Evolutionary conservation across 1,140 invertebrate species (phyloP).

Genomic region (Drosophila lacertosa): DNA sequence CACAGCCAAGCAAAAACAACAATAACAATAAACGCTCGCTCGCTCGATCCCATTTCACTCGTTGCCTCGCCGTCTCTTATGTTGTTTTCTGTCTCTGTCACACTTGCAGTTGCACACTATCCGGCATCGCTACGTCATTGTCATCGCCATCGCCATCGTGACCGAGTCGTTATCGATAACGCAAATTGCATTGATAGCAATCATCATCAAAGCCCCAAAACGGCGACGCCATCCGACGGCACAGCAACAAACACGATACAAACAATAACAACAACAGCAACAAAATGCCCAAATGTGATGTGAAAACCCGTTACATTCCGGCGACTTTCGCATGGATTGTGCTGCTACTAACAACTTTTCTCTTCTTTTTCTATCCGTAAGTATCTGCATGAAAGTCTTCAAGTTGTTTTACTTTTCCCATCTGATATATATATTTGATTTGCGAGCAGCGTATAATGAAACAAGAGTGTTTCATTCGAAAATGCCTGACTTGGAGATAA

Average conservation of each 20-base stretch:
- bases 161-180: slow-evolving; percentile 15
- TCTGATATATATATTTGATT: no score
- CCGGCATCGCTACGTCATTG: slow-evolving; percentile 50
- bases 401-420: no score
- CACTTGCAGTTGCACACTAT: slow-evolving; percentile 35
- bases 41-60: slow-evolving; percentile 63
- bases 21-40: slow-evolving; percentile 22
- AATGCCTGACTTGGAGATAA: no score
- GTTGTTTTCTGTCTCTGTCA: slow-evolving; percentile 31
- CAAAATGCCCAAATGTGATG: slow-evolving; percentile 95
- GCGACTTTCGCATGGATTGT: slow-evolving; percentile 98
- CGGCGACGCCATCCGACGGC: slow-evolving; percentile 59
- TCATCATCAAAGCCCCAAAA: slow-evolving; percentile 34
- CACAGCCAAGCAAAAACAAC: slow-evolving; percentile 11
- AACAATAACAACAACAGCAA: slow-evolving; percentile 76
- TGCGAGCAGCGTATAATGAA: no score
- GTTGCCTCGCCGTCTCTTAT: slow-evolving; percentile 64
- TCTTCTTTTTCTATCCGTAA: slow-evolving; percentile 99
- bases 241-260: slow-evolving; percentile 28
- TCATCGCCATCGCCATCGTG: slow-evolving; percentile 53
- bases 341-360: slow-evolving; percentile 93
- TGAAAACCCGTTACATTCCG: slow-evolving; percentile 96
- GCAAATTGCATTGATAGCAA: slow-evolving; percentile 31
- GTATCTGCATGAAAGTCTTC: slow-evolving; percentile 83
- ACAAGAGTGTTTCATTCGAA: no score